Evolutionary conservation across 2,888 invertebrate genomes (phyloP).

Genomic region (Synanthedon andrenaeformis): DNA sequence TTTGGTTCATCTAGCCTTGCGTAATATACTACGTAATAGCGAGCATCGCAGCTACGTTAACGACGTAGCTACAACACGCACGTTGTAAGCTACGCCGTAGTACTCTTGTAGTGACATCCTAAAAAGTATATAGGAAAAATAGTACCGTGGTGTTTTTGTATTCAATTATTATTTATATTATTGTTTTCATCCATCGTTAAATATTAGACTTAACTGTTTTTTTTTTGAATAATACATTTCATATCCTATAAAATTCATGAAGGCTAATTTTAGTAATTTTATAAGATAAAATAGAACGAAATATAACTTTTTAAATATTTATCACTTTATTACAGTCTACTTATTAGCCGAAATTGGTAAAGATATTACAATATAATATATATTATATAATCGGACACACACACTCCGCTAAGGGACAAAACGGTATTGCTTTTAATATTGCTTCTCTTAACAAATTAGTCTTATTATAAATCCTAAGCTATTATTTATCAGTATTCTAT

Average conservation of each 20-base stretch:
- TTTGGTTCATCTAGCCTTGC: no score
- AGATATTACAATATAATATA: constrained; percentile 6
- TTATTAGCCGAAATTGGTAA: constrained; percentile 32
- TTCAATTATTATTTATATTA: neutral
- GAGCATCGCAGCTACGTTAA: no score
- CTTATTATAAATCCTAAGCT: constrained; percentile 18
- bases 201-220: neutral
- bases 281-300: neutral
- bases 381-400: neutral
- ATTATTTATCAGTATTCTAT: constrained; percentile 9
- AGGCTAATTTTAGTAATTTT: neutral
- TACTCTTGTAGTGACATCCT: neutral
- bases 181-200: neutral
- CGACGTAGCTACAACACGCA: no score
- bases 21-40: no score
- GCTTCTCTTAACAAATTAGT: constrained; percentile 24
- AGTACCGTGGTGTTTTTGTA: neutral
- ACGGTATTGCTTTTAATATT: constrained; percentile 43
- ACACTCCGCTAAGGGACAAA: constrained; percentile 6
- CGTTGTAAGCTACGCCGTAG: no score
- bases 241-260: neutral
- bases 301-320: constrained; percentile 7
- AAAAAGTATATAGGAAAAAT: neutral
- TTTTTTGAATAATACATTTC: neutral
- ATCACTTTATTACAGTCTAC: constrained; percentile 55